Base-by-base conservation (phyloP, 1,140 invertebrate species). In the Drosophila pallidifrons region DNA sequence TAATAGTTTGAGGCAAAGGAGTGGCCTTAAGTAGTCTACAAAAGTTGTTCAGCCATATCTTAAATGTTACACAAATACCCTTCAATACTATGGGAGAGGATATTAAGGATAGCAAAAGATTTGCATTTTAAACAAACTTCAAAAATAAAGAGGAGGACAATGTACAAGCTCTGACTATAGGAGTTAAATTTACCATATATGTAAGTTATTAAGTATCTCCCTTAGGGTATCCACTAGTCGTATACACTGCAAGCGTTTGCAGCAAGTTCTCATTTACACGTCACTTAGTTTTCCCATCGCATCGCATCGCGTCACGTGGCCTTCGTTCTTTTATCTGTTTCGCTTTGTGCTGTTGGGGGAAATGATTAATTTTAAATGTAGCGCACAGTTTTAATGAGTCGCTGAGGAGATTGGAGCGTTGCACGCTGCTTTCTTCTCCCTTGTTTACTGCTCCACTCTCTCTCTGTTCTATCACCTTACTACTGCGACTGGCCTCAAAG, bases 311-410 rank as follows among this genome's bases (percentile, higher is more conserved):
- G 15, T 52, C 49, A 52, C 25, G 25, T 54, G n/a, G 51, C 51
- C n/a, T 54, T 54, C 30, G 32, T 54, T 54, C 30, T 54, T 54
- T 54, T 54, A 54, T 54, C 51, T 54, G 51, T 15, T 35, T 54
- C 51, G n/a, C 51, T 54, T 54, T 54, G 51, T 54, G 51, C 51
- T 54, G 51, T 32, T 54, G 51, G 30, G 20, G 16, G 63, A 74
- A 69, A 68, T 82, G 70, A 82, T 82, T 82, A 78, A 82, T 82
- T 82, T 82, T 82, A 82, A 82, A 82, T 82, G 79, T 78, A 60
- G 75, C 79, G 75, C 75, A 75, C 70, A 66, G 70, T 70, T 82
- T 82, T 82, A 82, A 82, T 82, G 79, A 82, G 75, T 75, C 75
- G 75, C 79, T 67, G 45, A 45, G 66, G 78, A 68, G 55, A 71